phyloP scores from a whole-genome alignment of 2,113 vertebrate genomes.

The Esox niger region DNA sequence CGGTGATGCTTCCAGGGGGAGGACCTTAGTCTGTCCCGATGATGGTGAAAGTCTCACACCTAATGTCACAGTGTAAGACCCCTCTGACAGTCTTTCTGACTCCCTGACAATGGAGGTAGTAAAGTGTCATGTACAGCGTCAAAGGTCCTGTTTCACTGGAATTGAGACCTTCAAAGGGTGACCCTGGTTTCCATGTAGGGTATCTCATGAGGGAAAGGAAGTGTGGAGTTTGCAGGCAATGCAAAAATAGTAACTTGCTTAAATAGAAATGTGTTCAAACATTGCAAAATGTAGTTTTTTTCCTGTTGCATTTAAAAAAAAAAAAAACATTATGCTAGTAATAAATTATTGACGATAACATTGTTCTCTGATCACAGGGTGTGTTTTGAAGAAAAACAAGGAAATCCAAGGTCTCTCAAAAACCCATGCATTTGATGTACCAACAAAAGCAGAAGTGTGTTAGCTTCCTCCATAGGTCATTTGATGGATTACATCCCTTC shows the following conservation, averaged over 20 bases:
- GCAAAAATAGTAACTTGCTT: constrained; percentile 14
- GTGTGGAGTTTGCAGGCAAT: constrained; percentile 27
- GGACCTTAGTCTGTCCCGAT: not conserved
- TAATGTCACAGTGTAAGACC: not conserved
- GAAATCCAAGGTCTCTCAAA: constrained; percentile 61
- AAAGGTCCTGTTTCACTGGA: constrained; percentile 43
- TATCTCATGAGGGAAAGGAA: constrained; percentile 29
- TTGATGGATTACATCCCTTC: constrained; percentile 12
- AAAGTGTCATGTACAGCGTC: constrained; percentile 42
- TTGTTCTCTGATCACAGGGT: constrained; percentile 14
- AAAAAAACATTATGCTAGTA: constrained; percentile 33
- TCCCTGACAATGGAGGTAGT: constrained; percentile 6
- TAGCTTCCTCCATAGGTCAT: constrained; percentile 8
- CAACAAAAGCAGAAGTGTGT: constrained; percentile 25
- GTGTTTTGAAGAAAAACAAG: constrained; percentile 5
- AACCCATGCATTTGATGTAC: constrained; percentile 32
- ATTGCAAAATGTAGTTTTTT: not conserved
- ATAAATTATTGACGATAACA: constrained; percentile 17
- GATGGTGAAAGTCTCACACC: not conserved
- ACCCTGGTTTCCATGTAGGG: constrained; percentile 48
- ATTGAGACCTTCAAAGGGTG: constrained; percentile 17
- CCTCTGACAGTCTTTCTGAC: not conserved
- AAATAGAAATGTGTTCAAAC: constrained; percentile 10
- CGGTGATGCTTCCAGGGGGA: constrained; percentile 13
- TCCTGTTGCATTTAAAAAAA: constrained; percentile 39